Percentiles rank a stretch among this genome's conserved stretches.
phyloP scores from a whole-genome alignment of 2,797 vertebrate species.

The Mormyrus hasselquistii region DNA sequence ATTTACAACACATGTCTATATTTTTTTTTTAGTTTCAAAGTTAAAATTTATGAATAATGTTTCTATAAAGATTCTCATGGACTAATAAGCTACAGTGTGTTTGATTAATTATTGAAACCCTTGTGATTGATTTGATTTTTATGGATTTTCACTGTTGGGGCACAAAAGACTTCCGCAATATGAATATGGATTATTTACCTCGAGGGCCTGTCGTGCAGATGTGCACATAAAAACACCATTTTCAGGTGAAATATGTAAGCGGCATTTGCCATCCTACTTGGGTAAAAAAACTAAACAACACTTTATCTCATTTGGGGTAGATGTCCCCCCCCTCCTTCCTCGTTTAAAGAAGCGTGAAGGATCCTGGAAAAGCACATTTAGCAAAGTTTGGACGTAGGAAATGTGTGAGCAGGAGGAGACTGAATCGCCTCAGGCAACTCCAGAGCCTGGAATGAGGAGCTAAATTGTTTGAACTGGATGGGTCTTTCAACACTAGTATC shows the following conservation, averaged over 20 bases:
- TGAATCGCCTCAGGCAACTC: constrained; percentile 37
- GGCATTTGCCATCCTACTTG: neutral
- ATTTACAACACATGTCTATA: neutral
- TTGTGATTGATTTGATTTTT: constrained; percentile 5
- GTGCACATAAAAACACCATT: neutral
- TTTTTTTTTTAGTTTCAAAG: neutral
- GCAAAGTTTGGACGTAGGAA: neutral
- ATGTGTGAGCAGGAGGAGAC: constrained; percentile 18
- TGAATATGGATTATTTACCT: neutral
- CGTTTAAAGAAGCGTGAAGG: neutral
- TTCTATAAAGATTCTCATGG: neutral
- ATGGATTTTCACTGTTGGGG: neutral
- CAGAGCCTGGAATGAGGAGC: constrained; percentile 36
- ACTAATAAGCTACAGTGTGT: neutral
- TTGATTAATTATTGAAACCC: constrained; percentile 4
- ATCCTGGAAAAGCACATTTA: neutral
- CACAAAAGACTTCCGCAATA: neutral
- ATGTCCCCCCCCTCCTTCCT: neutral
- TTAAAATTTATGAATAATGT: neutral
- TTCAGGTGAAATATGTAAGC: neutral
- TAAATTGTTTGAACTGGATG: constrained; percentile 41
- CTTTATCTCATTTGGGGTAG: neutral
- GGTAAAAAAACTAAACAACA: neutral
- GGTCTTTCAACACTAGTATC: constrained; percentile 31
- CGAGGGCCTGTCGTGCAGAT: neutral